Percentiles rank a stretch among this genome's conserved stretches.
Evolutionary conservation across 2,888 invertebrate species (phyloP).

Genomic region (Cryptophagus acutangulus): DNA sequence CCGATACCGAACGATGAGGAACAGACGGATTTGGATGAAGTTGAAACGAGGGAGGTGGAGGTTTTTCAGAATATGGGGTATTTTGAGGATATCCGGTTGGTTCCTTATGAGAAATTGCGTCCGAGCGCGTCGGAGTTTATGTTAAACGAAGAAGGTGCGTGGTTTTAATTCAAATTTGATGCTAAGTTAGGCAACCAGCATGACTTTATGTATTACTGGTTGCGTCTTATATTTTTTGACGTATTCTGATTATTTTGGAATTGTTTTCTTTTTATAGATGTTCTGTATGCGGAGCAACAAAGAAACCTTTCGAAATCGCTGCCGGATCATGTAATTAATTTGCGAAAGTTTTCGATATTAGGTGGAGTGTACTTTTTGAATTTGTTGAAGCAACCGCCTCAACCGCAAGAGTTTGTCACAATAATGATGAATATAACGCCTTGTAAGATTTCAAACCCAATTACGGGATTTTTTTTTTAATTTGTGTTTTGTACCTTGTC

Average conservation of each 20-base stretch:
- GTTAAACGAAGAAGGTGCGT: conserved; percentile 27
- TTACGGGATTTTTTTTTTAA: background rate
- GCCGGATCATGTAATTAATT: conserved; percentile 64
- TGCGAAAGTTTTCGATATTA: conserved; percentile 68
- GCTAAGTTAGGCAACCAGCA: too few relatives aligned
- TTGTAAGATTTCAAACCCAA: conserved; percentile 49
- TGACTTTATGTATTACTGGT: too few relatives aligned
- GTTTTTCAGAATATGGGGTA: conserved; percentile 2
- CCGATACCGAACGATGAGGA: conserved; percentile 8
- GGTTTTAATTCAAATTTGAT: too few relatives aligned
- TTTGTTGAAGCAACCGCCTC: conserved; percentile 71
- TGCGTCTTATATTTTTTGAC: too few relatives aligned
- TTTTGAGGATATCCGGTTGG: conserved; percentile 35
- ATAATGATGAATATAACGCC: conserved; percentile 52
- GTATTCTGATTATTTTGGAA: too few relatives aligned
- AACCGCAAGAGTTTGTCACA: conserved; percentile 58
- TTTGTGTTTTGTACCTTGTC: conserved; percentile 16
- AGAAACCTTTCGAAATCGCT: too few relatives aligned
- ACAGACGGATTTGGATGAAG: conserved; percentile 12
- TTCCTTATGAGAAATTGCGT: conserved; percentile 39
- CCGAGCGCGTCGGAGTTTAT: conserved; percentile 36
- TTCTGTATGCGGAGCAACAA: too few relatives aligned
- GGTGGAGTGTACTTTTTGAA: conserved; percentile 74
- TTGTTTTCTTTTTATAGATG: too few relatives aligned
- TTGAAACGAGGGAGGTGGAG: conserved; percentile 14